phyloP scores from a whole-genome alignment of 2,113 vertebrate genomes.

The Cebus imitator region DNA sequence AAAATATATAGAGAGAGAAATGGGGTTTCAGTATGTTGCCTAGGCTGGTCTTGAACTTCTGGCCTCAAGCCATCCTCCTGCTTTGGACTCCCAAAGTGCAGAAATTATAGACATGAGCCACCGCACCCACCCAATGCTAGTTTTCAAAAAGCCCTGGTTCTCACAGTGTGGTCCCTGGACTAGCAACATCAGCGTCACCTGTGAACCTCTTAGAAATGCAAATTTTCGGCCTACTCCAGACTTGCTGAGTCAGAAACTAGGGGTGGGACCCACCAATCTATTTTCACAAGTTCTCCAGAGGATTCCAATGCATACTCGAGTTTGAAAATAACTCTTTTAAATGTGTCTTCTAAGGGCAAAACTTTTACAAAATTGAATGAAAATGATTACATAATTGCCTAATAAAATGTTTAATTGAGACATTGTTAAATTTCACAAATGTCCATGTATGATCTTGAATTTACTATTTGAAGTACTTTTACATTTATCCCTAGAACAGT shows the following conservation, averaged over 20 bases:
- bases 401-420: slow-evolving; percentile 2
- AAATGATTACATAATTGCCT: not conserved
- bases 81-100: no score
- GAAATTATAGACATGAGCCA: no score
- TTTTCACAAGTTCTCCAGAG: not conserved
- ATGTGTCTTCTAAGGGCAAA: slow-evolving; percentile 15
- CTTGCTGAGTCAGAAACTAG: not conserved
- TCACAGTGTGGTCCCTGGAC: not conserved
- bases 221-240: not conserved
- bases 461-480: slow-evolving; percentile 28
- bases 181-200: not conserved
- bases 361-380: slow-evolving; percentile 35
- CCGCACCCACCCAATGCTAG: no score
- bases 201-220: not conserved
- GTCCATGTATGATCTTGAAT: not conserved
- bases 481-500: slow-evolving; percentile 10
- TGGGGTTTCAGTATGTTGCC: no score
- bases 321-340: slow-evolving; percentile 24
- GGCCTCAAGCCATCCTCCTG: no score
- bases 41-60: no score
- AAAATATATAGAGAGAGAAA: no score
- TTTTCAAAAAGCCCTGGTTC: not conserved
- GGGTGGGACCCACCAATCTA: not conserved
- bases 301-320: not conserved
- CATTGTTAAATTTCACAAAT: not conserved